A percentile compares a stretch with the other conserved stretches of the same genome.
phyloP scores from a whole-genome alignment of 2,888 invertebrate genomes.

The Steinernema carpocapsae region DNA sequence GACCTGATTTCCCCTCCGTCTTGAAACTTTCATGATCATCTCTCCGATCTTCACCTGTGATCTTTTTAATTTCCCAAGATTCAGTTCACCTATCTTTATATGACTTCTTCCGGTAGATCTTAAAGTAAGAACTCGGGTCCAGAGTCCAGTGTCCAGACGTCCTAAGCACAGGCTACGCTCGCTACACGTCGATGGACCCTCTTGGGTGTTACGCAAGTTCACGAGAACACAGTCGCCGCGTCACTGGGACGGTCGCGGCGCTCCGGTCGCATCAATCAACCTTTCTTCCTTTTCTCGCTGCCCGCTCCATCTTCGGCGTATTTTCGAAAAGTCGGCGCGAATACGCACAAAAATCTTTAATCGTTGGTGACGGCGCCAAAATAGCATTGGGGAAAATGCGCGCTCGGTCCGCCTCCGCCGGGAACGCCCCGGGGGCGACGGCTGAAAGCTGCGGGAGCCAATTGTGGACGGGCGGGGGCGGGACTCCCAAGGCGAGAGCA shows the following conservation, averaged over 20 bases:
- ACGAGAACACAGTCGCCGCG: background rate
- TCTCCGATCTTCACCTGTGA: too few relatives aligned
- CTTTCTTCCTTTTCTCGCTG: too few relatives aligned
- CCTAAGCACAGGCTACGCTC: too few relatives aligned
- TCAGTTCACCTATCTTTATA: too few relatives aligned
- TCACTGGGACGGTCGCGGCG: background rate
- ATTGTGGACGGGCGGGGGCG: slow-evolving; percentile 1
- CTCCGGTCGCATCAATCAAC: background rate
- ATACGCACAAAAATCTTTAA: slow-evolving; percentile 33
- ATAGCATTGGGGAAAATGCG: slow-evolving; percentile 6
- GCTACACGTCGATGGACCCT: too few relatives aligned
- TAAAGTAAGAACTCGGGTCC: too few relatives aligned
- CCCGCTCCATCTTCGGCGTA: slow-evolving; percentile 6
- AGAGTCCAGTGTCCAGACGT: too few relatives aligned
- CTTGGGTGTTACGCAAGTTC: too few relatives aligned
- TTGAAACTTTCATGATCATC: too few relatives aligned
- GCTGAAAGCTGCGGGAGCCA: background rate
- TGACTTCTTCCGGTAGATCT: too few relatives aligned
- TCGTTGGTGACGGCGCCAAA: slow-evolving; percentile 33
- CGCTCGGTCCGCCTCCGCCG: background rate
- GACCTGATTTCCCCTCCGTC: too few relatives aligned
- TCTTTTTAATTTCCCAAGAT: too few relatives aligned
- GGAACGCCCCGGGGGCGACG: slow-evolving; percentile 25
- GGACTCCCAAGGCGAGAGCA: background rate
- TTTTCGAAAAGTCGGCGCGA: slow-evolving; percentile 31